Conservation (phyloP, 2,888 invertebrate species). For the Leptopilina myrica region DNA sequence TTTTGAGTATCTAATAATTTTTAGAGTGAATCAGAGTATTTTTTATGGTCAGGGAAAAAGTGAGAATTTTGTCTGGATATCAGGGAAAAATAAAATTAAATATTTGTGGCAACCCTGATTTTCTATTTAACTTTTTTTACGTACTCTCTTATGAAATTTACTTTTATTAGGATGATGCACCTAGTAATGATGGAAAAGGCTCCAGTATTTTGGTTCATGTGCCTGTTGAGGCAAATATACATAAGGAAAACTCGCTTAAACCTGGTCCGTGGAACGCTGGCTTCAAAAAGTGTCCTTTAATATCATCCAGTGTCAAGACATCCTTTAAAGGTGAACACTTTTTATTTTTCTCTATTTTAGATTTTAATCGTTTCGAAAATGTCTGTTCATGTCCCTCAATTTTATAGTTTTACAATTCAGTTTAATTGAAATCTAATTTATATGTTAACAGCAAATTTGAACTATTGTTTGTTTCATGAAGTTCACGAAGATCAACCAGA, state of each 20-base stretch:
- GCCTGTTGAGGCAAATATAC: conserved; percentile 78
- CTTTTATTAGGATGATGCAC: conserved; percentile 63
- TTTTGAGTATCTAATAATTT: no score
- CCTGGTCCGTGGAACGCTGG: conserved; percentile 84
- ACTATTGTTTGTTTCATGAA: conserved; percentile 64
- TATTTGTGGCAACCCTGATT: no score
- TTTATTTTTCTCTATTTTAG: background rate
- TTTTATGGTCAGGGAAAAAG: no score
- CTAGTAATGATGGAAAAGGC: conserved; percentile 67
- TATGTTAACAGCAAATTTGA: conserved; percentile 28
- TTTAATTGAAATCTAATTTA: background rate
- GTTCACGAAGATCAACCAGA: conserved; percentile 81
- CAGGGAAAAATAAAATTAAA: no score
- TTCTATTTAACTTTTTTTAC: no score
- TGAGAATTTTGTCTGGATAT: no score
- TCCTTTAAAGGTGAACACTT: conserved; percentile 77
- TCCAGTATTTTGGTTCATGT: conserved; percentile 80
- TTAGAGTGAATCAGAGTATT: no score
- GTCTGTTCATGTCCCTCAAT: no score
- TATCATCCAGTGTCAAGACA: conserved; percentile 69
- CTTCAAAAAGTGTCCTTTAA: conserved; percentile 71
- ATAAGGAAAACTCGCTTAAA: conserved; percentile 85
- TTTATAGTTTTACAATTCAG: no score
- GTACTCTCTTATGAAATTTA: conserved; percentile 48
- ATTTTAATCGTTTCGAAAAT: no score